Percentiles rank a stretch among this genome's conserved stretches.
Evolutionary conservation across 2,797 vertebrate species (phyloP).

Genomic region (Columba guinea): DNA sequence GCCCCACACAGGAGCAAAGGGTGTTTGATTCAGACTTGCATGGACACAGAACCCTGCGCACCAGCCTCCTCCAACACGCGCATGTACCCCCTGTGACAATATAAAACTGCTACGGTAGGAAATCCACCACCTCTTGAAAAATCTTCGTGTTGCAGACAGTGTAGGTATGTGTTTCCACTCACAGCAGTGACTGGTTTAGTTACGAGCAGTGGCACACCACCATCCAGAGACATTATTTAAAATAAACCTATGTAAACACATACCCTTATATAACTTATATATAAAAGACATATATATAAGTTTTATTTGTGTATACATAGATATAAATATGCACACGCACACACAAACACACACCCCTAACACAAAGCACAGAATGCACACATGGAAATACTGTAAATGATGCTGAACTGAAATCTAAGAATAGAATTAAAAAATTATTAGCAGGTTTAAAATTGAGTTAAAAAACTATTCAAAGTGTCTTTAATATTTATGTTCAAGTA

Average conservation of each 20-base stretch:
- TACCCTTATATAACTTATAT: constrained; percentile 43
- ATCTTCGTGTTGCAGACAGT: not conserved
- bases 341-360: not conserved
- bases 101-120: not conserved
- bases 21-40: not conserved
- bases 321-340: constrained; percentile 5
- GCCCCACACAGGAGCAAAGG: not conserved
- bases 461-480: constrained; percentile 59
- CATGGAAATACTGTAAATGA: not conserved
- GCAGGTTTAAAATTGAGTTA: constrained; percentile 55
- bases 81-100: not conserved
- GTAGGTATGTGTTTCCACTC: accelerated
- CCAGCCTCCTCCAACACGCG: not conserved
- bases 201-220: not conserved
- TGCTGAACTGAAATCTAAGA: constrained; percentile 44
- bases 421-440: constrained; percentile 56
- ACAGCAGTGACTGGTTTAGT: not conserved
- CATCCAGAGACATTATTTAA: not conserved
- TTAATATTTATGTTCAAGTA: constrained; percentile 56
- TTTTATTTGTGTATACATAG: constrained; percentile 53
- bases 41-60: not conserved
- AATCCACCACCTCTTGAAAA: not conserved
- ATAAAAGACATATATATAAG: constrained; percentile 10
- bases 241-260: constrained; percentile 48
- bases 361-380: constrained; percentile 3